Percentiles rank a stretch among this genome's conserved stretches.
phyloP scores from a whole-genome alignment of 2,888 invertebrate species.

The Pollenia labialis region DNA sequence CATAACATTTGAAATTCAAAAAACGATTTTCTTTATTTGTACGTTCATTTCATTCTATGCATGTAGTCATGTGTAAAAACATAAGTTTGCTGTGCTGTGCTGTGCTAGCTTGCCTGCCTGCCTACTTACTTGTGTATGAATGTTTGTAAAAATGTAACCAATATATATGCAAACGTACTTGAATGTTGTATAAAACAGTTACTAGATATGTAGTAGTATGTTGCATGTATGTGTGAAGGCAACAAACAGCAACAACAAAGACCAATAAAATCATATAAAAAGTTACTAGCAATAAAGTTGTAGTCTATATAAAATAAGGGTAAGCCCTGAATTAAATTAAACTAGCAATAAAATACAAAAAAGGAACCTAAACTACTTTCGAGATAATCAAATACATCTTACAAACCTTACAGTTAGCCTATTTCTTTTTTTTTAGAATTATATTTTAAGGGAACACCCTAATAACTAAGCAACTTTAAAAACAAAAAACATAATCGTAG shows the following conservation, averaged over 20 bases:
- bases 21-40: constrained; percentile 73
- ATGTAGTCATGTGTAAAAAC: constrained; percentile 73
- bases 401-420: no score
- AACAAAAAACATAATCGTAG: neutral
- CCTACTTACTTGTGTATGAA: constrained; percentile 6
- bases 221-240: constrained; percentile 11
- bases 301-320: constrained; percentile 31
- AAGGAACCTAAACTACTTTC: neutral
- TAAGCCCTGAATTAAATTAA: neutral
- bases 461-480: neutral
- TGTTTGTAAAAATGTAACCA: constrained; percentile 52
- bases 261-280: constrained; percentile 73
- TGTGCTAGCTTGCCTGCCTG: constrained; percentile 6
- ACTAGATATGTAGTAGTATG: neutral
- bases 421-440: neutral
- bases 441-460: neutral
- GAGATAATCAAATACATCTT: constrained; percentile 1
- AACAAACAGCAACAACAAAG: constrained; percentile 60
- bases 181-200: constrained; percentile 17
- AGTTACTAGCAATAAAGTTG: constrained; percentile 70
- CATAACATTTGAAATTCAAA: constrained; percentile 74
- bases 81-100: constrained; percentile 56
- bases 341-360: neutral
- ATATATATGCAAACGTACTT: constrained; percentile 30
- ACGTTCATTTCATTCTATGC: constrained; percentile 54